Evolutionary conservation across 2,113 vertebrate genomes (phyloP).

Genomic region (Podarcis muralis): DNA sequence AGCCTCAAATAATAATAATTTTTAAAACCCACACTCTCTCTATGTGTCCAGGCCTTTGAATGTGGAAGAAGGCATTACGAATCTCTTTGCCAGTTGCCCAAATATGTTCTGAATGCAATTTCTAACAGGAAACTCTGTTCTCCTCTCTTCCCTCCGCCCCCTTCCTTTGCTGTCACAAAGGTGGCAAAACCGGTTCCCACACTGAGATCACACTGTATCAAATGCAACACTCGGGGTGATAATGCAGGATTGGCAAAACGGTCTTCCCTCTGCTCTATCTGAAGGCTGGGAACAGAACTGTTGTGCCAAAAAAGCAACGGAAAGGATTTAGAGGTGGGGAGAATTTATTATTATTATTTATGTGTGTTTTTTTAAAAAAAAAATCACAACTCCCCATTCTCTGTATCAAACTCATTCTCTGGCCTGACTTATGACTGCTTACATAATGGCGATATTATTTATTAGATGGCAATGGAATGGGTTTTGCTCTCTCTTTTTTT

Average conservation of each 20-base stretch:
- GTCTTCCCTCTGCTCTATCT: not conserved
- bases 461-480: constrained; percentile 30
- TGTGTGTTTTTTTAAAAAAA: not conserved
- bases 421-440: constrained; percentile 45
- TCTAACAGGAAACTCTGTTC: not conserved
- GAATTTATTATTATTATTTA: not conserved
- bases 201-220: not conserved
- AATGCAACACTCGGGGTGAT: not conserved
- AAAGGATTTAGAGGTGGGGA: constrained; percentile 15
- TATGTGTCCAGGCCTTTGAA: not conserved
- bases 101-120: not conserved
- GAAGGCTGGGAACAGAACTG: constrained; percentile 21
- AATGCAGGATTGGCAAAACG: not conserved
- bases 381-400: not conserved
- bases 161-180: not conserved
- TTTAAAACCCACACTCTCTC: too few relatives aligned
- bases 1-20: not conserved
- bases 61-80: not conserved
- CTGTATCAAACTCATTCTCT: constrained; percentile 41
- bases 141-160: not conserved
- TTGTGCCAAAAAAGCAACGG: constrained; percentile 43
- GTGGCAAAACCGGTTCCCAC: constrained; percentile 22
- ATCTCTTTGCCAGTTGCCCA: not conserved
- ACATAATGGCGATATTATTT: constrained; percentile 45
- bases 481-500: constrained; percentile 5